Percentiles rank a stretch among this genome's conserved stretches.
Conservation (phyloP, 2,113 vertebrate genomes). For the Entomyzon cyanotis region DNA sequence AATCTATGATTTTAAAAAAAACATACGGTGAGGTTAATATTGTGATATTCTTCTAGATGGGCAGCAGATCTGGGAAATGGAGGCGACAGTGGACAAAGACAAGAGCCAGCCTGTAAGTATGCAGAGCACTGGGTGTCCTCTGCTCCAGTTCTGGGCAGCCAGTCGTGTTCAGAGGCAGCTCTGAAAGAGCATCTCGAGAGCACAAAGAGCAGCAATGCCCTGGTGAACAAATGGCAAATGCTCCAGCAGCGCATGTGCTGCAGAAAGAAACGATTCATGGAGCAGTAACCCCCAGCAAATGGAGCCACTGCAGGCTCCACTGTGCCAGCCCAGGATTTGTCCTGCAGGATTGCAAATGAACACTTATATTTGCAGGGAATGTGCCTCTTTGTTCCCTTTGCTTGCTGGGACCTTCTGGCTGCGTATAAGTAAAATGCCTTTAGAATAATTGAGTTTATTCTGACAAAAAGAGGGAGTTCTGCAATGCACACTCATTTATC, state of each 20-base stretch:
- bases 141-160: background rate
- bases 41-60: constrained; percentile 82
- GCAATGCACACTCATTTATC: background rate
- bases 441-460: background rate
- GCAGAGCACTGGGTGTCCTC: background rate
- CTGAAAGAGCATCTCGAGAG: background rate
- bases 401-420: background rate
- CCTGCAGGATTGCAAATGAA: background rate
- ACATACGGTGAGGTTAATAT: background rate
- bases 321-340: background rate
- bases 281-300: background rate
- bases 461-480: background rate
- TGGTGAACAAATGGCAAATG: background rate
- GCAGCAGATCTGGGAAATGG: constrained; percentile 97
- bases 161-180: background rate
- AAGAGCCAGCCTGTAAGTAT: constrained; percentile 95
- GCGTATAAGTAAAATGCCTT: background rate
- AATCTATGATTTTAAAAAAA: background rate
- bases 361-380: background rate
- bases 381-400: background rate
- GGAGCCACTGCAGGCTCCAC: background rate
- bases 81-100: constrained; percentile 96
- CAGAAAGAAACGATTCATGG: constrained; percentile 24
- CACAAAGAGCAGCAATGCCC: background rate
- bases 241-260: background rate